Percentiles rank a stretch among this genome's conserved stretches.
phyloP scores from a whole-genome alignment of 2,113 vertebrate genomes.

The Cygnus atratus region DNA sequence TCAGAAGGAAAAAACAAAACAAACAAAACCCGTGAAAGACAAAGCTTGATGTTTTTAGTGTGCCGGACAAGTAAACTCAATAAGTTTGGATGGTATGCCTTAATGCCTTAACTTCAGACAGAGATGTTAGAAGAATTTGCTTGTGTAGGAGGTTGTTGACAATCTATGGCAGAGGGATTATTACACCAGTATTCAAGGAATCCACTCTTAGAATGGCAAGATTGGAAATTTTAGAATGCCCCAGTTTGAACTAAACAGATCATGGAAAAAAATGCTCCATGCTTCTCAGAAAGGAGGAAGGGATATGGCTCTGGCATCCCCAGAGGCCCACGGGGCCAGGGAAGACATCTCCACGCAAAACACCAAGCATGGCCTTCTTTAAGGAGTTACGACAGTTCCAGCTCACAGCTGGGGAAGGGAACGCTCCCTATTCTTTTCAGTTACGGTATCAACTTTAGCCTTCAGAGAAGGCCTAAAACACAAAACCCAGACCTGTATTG shows the following conservation, averaged over 20 bases:
- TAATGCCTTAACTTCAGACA: neutral
- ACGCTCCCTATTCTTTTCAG: neutral
- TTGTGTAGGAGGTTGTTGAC: neutral
- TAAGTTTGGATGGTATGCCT: neutral
- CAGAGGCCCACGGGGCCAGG: neutral
- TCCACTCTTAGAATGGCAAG: neutral
- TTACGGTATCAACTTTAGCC: neutral
- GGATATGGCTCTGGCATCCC: neutral
- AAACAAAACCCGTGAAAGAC: slow-evolving; percentile 8
- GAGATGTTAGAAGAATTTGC: neutral
- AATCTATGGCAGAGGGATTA: neutral
- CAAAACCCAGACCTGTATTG: neutral
- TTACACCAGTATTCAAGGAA: slow-evolving; percentile 10
- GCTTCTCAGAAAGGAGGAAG: neutral
- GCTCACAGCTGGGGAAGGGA: neutral
- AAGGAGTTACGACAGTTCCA: too few relatives aligned
- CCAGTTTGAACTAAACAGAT: neutral
- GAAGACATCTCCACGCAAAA: neutral
- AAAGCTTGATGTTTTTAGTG: neutral
- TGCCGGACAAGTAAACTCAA: neutral
- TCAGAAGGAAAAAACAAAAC: slow-evolving; percentile 21
- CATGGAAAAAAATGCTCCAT: neutral
- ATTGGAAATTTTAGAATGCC: neutral
- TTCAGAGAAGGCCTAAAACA: neutral
- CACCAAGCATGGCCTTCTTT: neutral